These are phyloP conservation scores for Eupithecia vulgata DNA, from an alignment of 2,888 invertebrate genomes.

Conservation along the genomic window DNA sequence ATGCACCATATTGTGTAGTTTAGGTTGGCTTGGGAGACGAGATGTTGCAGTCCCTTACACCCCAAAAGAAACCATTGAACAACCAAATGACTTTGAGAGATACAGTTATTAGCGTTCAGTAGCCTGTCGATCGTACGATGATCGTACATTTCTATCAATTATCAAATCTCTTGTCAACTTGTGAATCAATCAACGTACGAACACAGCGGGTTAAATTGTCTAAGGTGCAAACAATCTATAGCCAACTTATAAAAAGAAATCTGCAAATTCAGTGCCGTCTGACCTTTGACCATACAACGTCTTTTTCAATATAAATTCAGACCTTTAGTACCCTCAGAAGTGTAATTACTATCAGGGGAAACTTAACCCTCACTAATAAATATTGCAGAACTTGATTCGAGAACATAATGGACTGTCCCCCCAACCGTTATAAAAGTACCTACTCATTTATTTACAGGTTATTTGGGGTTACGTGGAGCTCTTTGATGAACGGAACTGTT, in stretches of 20 bases:
- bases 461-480: conserved; percentile 23
- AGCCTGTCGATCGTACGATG: background rate
- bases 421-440: conserved; percentile 29
- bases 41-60: no score
- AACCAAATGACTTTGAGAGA: no score
- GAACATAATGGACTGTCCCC: conserved; percentile 46
- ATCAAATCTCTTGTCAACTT: no score
- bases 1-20: no score
- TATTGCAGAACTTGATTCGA: conserved; percentile 59
- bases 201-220: no score
- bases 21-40: no score
- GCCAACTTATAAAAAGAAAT: background rate
- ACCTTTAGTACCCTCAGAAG: background rate
- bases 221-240: no score
- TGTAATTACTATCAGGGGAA: conserved; percentile 61
- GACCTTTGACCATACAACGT: background rate
- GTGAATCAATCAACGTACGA: no score
- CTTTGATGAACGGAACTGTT: conserved; percentile 19
- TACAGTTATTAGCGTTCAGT: background rate
- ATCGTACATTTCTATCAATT: no score
- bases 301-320: conserved; percentile 6
- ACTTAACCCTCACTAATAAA: conserved; percentile 57
- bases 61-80: no score
- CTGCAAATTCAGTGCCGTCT: background rate
- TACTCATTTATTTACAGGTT: conserved; percentile 29